Percentiles rank a stretch among this genome's conserved stretches.
Evolutionary conservation across 1,140 invertebrate species (phyloP).

Genomic region (Heliconius hermathena): DNA sequence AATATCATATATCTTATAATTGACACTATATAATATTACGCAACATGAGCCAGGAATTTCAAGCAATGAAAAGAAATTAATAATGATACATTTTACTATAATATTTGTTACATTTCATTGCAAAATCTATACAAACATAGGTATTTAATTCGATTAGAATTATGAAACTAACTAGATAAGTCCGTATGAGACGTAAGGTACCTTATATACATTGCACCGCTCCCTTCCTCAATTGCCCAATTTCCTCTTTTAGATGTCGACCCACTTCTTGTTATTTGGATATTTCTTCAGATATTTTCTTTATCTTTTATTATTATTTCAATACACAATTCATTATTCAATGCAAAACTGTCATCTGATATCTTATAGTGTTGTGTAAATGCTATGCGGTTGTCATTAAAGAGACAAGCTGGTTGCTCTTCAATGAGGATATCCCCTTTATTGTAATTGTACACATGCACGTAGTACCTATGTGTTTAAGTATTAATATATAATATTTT

Average conservation of each 20-base stretch:
- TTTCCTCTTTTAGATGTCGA: conserved; percentile 63
- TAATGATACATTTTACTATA: neutral
- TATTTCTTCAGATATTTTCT: conserved; percentile 21
- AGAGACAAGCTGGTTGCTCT: neutral
- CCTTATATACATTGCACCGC: conserved; percentile 41
- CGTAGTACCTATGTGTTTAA: neutral
- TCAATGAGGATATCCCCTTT: conserved; percentile 21
- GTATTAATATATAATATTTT: conserved; percentile 11
- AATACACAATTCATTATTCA: neutral
- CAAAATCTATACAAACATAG: neutral
- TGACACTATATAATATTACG: neutral
- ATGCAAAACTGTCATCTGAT: neutral
- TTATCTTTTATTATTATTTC: neutral
- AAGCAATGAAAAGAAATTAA: neutral
- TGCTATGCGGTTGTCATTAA: neutral
- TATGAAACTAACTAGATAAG: conserved; percentile 20
- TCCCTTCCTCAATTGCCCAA: conserved; percentile 76
- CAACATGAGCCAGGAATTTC: neutral
- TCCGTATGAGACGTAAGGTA: conserved; percentile 34
- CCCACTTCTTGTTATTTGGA: conserved; percentile 43
- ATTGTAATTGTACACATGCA: neutral
- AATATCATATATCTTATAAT: no score
- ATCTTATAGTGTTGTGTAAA: neutral
- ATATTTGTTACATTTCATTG: conserved; percentile 1
- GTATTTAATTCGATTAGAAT: conserved; percentile 9